Evolutionary conservation across 2,888 invertebrate species (phyloP), one percentile per base, ranked within the genome.

Genomic region (Brenthis ino): DNA sequence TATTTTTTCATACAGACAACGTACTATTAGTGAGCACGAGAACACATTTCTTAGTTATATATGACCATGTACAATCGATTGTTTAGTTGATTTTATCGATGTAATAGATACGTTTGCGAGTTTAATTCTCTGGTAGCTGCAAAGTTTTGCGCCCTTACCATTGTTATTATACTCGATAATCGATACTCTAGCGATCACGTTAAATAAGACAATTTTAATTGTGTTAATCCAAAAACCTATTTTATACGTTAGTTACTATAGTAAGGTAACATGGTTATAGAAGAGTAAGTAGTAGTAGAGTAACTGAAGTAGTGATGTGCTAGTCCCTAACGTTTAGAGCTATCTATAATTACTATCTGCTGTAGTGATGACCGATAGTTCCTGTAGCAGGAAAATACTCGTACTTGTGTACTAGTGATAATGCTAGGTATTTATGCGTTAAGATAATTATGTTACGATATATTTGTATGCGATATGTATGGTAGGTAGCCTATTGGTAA

Each of bases 311-410:
- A 67, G 60, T 51, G 11, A n/a, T 50, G 63, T 64, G 43, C 57
- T 16, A 55, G 70, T 61, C 51, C 64, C 50, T 60, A 53, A 57
- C 64, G 57, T 48, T 67, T 16, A 64, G n/a, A 64, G 72, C 84
- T 89, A 89, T 90, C 89, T 88, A 86, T 89, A 89, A 90, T 90
- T 89, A 86, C 86, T 78, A 90, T 89, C 89, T 81, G 72, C 74
- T 71, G 69, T 72, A 71, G 70, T 75, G 75, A 74, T 75, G 75
- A 70, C 67, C 74, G 76, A 75, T 77, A 74, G 72, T 70, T 74
- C 48, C 68, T 72, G 68, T 60, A 71, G 69, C 65, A 50, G 70
- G 71, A 65, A 69, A 69, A 69, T 66, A 47, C 57, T 48, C 6
- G 37, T 43, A 43, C 37, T 51, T 51, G 61, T 16, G 56, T 28